Conservation (phyloP, 2,797 vertebrate genomes). For the Mus spretus region DNA sequence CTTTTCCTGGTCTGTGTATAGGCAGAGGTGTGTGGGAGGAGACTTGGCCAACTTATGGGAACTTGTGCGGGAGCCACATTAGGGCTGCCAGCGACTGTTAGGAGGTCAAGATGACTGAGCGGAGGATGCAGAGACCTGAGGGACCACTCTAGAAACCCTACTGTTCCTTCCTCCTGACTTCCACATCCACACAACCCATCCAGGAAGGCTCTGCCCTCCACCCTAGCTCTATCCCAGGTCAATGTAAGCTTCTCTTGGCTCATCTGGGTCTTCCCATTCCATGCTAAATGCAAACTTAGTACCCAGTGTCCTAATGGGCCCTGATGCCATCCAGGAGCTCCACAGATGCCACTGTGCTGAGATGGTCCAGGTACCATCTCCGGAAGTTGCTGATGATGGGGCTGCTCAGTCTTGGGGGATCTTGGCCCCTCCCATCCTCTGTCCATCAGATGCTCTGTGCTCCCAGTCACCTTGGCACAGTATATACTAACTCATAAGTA, state of each 20-base stretch:
- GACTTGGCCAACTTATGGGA: background rate
- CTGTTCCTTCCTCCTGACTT: background rate
- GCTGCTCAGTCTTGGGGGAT: background rate
- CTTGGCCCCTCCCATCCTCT: too few relatives aligned
- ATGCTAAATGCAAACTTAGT: background rate
- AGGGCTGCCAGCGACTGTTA: background rate
- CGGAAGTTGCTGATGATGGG: background rate
- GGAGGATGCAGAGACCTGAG: background rate
- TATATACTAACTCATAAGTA: background rate
- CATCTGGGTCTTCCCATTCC: background rate
- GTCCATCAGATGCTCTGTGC: background rate
- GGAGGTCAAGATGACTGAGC: background rate
- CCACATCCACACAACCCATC: background rate
- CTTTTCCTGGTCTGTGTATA: background rate
- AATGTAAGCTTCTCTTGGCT: accelerated
- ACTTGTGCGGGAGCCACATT: too few relatives aligned
- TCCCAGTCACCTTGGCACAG: background rate
- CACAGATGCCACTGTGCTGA: accelerated
- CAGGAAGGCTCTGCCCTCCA: background rate
- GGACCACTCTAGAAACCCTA: too few relatives aligned
- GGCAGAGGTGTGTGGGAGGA: background rate
- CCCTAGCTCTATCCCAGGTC: accelerated
- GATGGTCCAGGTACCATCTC: background rate
- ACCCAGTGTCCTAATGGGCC: background rate
- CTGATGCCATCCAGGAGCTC: background rate